phyloP scores from a whole-genome alignment of 2,797 vertebrate species.

The Parambassis ranga region DNA sequence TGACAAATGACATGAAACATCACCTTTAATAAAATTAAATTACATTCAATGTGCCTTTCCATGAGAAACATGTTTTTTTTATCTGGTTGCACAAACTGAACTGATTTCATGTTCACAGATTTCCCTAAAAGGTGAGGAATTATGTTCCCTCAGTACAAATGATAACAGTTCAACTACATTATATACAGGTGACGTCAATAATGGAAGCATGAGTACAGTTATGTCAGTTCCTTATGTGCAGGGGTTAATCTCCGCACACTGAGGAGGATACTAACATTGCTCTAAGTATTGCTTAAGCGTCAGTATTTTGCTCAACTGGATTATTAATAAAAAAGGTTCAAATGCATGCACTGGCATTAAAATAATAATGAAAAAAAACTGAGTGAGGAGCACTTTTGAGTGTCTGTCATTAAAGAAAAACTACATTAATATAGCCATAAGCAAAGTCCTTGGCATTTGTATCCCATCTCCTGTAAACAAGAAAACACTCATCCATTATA shows the following conservation, averaged over 20 bases:
- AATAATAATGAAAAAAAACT: conserved; percentile 23
- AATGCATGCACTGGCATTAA: conserved; percentile 66
- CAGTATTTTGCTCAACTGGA: conserved; percentile 58
- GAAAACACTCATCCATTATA: conserved; percentile 12
- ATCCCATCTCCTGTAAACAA: conserved; percentile 40
- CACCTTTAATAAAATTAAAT: conserved; percentile 76
- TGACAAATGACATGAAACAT: conserved; percentile 66
- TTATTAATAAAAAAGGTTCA: conserved; percentile 52
- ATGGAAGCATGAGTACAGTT: conserved; percentile 65
- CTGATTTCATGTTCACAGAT: conserved; percentile 50
- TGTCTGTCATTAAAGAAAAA: conserved; percentile 61
- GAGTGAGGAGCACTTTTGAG: conserved; percentile 44
- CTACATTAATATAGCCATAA: conserved; percentile 57
- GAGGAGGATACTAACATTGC: conserved; percentile 42
- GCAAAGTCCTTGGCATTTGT: conserved; percentile 66
- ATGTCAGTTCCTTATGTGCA: conserved; percentile 53
- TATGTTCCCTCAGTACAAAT: conserved; percentile 62
- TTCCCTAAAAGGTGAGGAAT: conserved; percentile 40
- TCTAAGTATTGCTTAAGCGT: conserved; percentile 74
- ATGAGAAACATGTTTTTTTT: conserved; percentile 57
- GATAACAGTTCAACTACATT: conserved; percentile 55
- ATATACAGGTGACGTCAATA: conserved; percentile 62
- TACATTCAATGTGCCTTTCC: conserved; percentile 73
- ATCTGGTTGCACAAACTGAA: conserved; percentile 65
- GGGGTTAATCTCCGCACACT: conserved; percentile 45